A percentile compares a stretch with the other conserved stretches of the same genome.
These are phyloP conservation scores for Epistrophella euchroma DNA, from an alignment of 2,888 invertebrate species.

Conservation along the genomic window DNA sequence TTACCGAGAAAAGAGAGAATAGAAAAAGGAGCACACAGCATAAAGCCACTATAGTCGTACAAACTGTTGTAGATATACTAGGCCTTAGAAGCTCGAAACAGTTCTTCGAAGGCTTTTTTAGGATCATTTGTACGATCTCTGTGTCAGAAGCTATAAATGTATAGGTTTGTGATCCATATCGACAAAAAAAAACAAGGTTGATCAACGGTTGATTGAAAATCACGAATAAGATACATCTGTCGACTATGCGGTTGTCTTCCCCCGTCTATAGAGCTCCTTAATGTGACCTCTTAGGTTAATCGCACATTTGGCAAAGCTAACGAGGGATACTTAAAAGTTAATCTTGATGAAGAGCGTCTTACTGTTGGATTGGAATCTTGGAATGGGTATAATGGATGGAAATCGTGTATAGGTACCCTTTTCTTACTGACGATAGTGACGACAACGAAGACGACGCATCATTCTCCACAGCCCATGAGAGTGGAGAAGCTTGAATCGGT, in stretches of 20 bases:
- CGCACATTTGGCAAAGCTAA: conserved; percentile 65
- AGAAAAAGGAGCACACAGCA: conserved; percentile 31
- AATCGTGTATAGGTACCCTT: conserved; percentile 24
- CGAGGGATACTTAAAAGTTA: conserved; percentile 51
- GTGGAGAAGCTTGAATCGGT: conserved; percentile 17
- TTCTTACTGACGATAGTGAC: background rate
- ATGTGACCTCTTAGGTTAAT: conserved; percentile 72
- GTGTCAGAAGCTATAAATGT: conserved; percentile 34
- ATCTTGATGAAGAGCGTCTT: conserved; percentile 51
- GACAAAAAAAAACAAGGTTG: conserved; percentile 52
- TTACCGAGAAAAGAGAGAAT: background rate
- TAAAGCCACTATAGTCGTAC: background rate
- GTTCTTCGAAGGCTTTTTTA: conserved; percentile 52
- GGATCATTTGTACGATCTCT: conserved; percentile 53
- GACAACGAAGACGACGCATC: conserved; percentile 7
- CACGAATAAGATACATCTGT: conserved; percentile 49
- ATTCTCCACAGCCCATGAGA: background rate
- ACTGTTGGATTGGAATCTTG: background rate
- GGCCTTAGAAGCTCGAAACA: conserved; percentile 33
- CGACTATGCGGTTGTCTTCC: background rate
- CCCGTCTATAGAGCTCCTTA: conserved; percentile 28
- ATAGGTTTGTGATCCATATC: conserved; percentile 48
- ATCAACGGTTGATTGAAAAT: conserved; percentile 64
- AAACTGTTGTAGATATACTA: background rate
- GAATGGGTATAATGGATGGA: conserved; percentile 6